Percentiles rank a stretch among this genome's conserved stretches.
Conservation (phyloP, 2,113 vertebrate genomes). For the Dromiciops gliroides region DNA sequence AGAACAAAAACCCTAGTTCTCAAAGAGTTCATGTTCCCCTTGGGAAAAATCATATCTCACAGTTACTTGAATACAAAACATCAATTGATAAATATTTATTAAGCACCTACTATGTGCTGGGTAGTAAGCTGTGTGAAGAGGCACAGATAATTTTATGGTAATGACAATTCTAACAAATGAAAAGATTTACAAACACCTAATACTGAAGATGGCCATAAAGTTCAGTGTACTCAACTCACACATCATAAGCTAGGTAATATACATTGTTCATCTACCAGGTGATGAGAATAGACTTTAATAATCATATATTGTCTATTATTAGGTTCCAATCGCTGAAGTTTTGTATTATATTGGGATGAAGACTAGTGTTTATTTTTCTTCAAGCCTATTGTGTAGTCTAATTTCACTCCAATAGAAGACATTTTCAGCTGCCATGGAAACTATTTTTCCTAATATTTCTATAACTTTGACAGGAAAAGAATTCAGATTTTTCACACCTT, state of each 20-base stretch:
- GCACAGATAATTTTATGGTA: not conserved
- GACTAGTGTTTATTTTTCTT: conserved; percentile 11
- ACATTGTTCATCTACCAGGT: not conserved
- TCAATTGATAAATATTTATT: not conserved
- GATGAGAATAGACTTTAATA: not conserved
- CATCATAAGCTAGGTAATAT: not conserved
- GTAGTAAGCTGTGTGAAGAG: not conserved
- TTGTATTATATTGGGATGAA: conserved; percentile 17
- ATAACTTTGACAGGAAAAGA: not conserved
- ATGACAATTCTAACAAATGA: not conserved
- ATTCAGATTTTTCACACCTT: not conserved
- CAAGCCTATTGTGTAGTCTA: not conserved
- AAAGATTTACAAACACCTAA: not conserved
- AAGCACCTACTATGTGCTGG: not conserved
- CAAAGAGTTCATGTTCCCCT: not conserved
- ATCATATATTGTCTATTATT: not conserved
- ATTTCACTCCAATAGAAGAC: not conserved
- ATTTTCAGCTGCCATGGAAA: conserved; percentile 30
- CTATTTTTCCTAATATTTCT: conserved; percentile 21
- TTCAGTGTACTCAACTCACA: not conserved
- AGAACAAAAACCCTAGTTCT: not conserved
- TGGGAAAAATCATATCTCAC: not conserved
- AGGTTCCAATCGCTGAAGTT: not conserved
- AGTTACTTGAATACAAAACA: not conserved
- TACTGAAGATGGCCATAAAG: not conserved